Conservation (phyloP, 1,140 invertebrate species). For the Homarus americanus region DNA sequence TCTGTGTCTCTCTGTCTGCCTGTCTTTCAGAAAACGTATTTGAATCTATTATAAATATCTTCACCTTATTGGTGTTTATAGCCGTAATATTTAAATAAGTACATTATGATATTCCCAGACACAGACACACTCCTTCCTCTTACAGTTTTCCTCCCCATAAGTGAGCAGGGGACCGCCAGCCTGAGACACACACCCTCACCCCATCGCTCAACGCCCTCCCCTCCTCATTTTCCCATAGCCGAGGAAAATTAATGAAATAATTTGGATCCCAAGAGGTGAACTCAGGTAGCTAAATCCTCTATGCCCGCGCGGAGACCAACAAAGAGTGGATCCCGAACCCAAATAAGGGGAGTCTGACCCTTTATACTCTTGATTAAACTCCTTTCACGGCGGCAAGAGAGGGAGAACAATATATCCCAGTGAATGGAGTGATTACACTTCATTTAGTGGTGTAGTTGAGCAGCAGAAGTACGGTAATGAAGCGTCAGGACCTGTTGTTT, state of each 20-base stretch:
- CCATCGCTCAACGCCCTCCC: background rate
- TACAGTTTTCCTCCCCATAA: too few relatives aligned
- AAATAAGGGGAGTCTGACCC: slow-evolving; percentile 18
- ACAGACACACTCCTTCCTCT: too few relatives aligned
- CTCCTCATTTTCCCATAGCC: background rate
- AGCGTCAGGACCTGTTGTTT: background rate
- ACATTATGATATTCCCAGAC: too few relatives aligned
- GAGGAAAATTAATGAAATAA: slow-evolving; percentile 22
- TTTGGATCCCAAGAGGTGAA: slow-evolving; percentile 12
- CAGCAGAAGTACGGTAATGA: background rate
- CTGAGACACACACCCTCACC: background rate
- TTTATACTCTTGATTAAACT: slow-evolving; percentile 37
- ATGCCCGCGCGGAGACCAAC: background rate
- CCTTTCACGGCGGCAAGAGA: slow-evolving; percentile 8
- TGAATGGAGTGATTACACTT: slow-evolving; percentile 8
- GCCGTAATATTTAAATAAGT: too few relatives aligned
- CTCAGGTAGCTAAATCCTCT: background rate
- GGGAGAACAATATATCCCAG: slow-evolving; percentile 19
- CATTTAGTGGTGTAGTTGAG: slow-evolving; percentile 13
- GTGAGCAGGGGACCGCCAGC: too few relatives aligned
- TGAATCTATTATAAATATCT: too few relatives aligned
- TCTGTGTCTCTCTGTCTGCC: too few relatives aligned
- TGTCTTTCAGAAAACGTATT: too few relatives aligned
- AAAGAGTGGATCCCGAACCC: background rate
- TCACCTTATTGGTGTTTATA: too few relatives aligned